Evolutionary conservation across 92 coral and sea anemone species (phyloP), one percentile per base, ranked within the genome.

Genomic region (Phenganax marumi): DNA sequence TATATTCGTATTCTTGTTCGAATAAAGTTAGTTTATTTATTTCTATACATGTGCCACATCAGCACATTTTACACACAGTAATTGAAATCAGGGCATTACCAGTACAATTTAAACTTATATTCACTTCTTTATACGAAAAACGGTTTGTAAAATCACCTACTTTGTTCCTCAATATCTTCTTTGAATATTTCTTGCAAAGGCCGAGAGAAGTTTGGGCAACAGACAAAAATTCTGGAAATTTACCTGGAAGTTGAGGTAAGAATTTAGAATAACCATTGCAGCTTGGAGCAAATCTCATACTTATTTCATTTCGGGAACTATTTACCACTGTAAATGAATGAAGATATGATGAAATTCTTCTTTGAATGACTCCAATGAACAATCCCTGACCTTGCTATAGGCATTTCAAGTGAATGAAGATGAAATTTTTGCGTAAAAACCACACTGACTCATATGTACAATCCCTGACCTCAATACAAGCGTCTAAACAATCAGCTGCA

Each of bases 181-280:
- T 92, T 91, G 84, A 94, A 94, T 48, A 94, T 80, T 46, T 88
- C 85, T 58, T 94, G 89, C 16, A 94, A 88, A 7, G 88, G 91
- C n/a, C 70, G 80, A 84, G 60, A 90, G 83, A 0, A 94, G 87
- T 33, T 81, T 72, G 21, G 98, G 98, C 49, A 94, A 84, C 24
- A 17, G 24, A 12, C 8, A 12, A 77, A 77, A 43, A 22, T 77
- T 77, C 47, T 46, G 5, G 58, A 77, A 77, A 60, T 77, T 60
- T 24, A 77, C 82, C 82, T 77, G n/a, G 46, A 62, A 62, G n/a
- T 57, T 62, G n/a, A 62, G 39, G 12, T 22, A 62, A 22, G 2
- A 62, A 4, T 3, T 7, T 12, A 6, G 18, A 17, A 2, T 7
- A 7, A 12, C 10, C 4, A 56, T 3, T 62, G 39, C 24, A 2